Base-by-base conservation (phyloP, 2,888 invertebrate species). In the Mongoloraphidia duomilia region DNA sequence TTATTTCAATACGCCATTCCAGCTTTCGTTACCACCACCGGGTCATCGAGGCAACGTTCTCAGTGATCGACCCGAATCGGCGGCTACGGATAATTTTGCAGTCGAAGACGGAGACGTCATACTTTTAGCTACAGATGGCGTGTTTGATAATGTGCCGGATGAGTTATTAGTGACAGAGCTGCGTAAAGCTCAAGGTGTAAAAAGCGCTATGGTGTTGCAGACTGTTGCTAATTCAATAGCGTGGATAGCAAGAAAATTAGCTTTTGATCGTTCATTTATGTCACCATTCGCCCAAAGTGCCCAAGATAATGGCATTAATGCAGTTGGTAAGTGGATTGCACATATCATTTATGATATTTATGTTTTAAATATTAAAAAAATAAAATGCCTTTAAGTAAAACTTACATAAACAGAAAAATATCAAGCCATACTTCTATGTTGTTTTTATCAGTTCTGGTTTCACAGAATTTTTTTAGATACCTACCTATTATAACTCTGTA, bases 1-100 rank as follows among this genome's bases (percentile, higher is more conserved):
- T 69, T 96, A 96, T 71, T 97, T 97, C 70, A 97, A 97, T 72
- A 96, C 97, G 38, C 97, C 97, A 4, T 97, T 92, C 75, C 97
- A 97, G 70, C 75, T 97, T 55, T 90, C 95, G 44, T 72, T 96
- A 58, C 91, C 95, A 37, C 96, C 96, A 17, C 91, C 93, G 2
- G 88, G 88, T 11, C 85, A 88, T 58, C 84, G 85, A 56, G 82
- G 83, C 53, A 82, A 84, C 61, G 93, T 93, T 52, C 79, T 93
- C 14, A 89, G 89, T 66, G 95, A 95, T 68, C 88, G 92, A 66
- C 94, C 94, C 8, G 91, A 93, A 61, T 84, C 91, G 44, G 94
- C 95, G 14, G 87, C 89, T 55, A 88, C 86, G 39, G 80, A 87
- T 17, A 84, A 88, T 65, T 91, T 94, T 66, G 79, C 80, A 3